Base-by-base conservation (phyloP, 2,113 vertebrate genomes). In the Gasterosteus nipponicus region DNA sequence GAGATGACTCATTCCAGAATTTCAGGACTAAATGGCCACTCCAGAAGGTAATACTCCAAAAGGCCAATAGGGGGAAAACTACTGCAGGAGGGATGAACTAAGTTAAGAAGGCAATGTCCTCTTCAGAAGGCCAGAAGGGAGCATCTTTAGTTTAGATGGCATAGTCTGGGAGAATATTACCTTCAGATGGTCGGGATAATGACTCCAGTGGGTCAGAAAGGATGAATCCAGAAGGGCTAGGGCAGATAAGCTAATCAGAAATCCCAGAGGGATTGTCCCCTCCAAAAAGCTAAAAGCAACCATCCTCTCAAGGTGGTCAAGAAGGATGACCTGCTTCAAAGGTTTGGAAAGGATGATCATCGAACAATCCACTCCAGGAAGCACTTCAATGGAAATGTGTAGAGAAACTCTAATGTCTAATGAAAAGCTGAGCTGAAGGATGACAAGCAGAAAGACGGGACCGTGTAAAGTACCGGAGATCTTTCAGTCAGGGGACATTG, bases 351-450 rank as follows among this genome's bases (percentile, higher is more conserved):
- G 67, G 71, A 76, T 61, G 57, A 86, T 78, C 38, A 56, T 74
- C 5, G 47, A 67, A 62, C 68, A 70, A 73, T 87, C 71, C 39
- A 69, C 80, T 91, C 66, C 75, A 87, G 91, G 92, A 93, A 94
- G 92, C 93, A 93, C 91, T 92, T 91, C 66, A 86, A 86, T 82
- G 77, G 82, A 88, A 83, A 81, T n/a, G 29, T 80, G 72, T 86
- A 78, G 47, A 80, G 41, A 72, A 72, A 83, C 72, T 61, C 72
- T 75, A 65, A 53, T 53, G 53, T 86, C 65, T 49, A 42, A 81
- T 73, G 60, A 85, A 82, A 87, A 56, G 62, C 49, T 60, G 83
- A 89, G 56, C 46, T 77, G 60, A 56, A 56, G 41, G 73, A 78
- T 44, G 72, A 78, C 0, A 0, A 49, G 81, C 19, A 33, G 46